Base-by-base conservation (phyloP, 2,797 vertebrate genomes). In the Sparus aurata region DNA sequence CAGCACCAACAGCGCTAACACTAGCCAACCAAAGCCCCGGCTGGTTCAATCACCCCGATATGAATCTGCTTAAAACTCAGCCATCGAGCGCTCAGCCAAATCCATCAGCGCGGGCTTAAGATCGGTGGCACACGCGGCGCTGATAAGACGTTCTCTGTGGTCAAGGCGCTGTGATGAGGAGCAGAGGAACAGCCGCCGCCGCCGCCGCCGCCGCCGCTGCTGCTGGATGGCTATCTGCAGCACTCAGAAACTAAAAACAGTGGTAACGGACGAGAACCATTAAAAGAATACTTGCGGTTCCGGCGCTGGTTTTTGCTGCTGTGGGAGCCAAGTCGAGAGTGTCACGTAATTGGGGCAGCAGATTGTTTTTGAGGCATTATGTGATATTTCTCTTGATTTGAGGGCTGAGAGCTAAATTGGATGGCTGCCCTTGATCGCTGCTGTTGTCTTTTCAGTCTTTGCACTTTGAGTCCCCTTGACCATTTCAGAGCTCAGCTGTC, bases 11-110 rank as follows among this genome's bases (percentile, higher is more conserved):
- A 68, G 74, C 52, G 22, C 85, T 74, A 80, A 67, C 84, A 18
- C 57, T 3, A 25, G 87, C 85, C 91, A 83, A 81, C 75, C 82
- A 64, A 83, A 89, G 83, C 85, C 84, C 64, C 79, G 18, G 79
- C 82, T 78, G 84, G n/a, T 82, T 91, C 90, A 91, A 88, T 93
- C 92, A 90, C 69, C 54, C 69, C 9, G 93, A 94, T 94, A 94
- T 67, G 73, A 78, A 94, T 94, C 93, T 91, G 84, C 90, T 88
- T 84, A 82, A 91, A 88, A 84, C 76, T 79, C 79, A 25, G 67
- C 60, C 75, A 27, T 79, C 34, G 72, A 84, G 75, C 59, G 2
- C 84, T 72, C 74, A 3, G 88, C 80, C 83, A 84, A 76, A 92
- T 93, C 92, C 91, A 89, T 94, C 91, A 90, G 73, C 59, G n/a